Base-by-base conservation (phyloP, 2,888 invertebrate species). In the Xestia xanthographa region DNA sequence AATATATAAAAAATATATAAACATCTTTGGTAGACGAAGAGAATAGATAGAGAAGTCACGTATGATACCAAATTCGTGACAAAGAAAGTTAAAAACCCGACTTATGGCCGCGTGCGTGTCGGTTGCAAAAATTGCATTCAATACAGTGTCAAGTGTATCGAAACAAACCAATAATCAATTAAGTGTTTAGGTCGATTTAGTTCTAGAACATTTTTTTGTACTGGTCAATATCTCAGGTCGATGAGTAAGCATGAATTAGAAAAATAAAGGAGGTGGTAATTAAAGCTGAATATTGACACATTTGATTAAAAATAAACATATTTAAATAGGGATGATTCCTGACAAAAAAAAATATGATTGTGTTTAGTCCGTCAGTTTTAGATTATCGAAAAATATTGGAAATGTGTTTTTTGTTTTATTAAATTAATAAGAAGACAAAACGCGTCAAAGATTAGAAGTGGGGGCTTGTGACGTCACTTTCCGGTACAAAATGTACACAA, bases 201-300 rank as follows among this genome's bases (percentile, higher is more conserved):
- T 82, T 82, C 66, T 66, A 69, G 43, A 75, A 79, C 29, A 45
- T 69, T 60, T 38, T 58, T 29, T 48, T 12, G n/a, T n/a, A n/a
- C 41, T 73, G 67, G 71, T 63, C 43, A 65, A 62, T 65, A 71
- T 29, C n/a, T 26, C 22, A 29, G 26, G 68, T 69, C 50, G 26
- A 1, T 60, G 62, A n/a, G 22, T 38, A 45, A 6, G 29, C 45
- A 26, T 14, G 43, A 14, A 45, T 14, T 34, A 34, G 34, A 34
- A n/a, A n/a, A n/a, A n/a, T n/a, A 34, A 3, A 12, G 12, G 3
- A 3, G 12, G 12, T 3, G 3, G 43, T 43, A 43, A 41, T 72
- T 20, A 14, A 70, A 56, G 29, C 45, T 45, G 22, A n/a, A 48
- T 45, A 22, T 58, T 11, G 0, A 17, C 34, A 48, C 6, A 72